Evolutionary conservation across 2,113 vertebrate species (phyloP), one percentile per base, ranked within the genome.

Genomic region (Coracopsis vasa): DNA sequence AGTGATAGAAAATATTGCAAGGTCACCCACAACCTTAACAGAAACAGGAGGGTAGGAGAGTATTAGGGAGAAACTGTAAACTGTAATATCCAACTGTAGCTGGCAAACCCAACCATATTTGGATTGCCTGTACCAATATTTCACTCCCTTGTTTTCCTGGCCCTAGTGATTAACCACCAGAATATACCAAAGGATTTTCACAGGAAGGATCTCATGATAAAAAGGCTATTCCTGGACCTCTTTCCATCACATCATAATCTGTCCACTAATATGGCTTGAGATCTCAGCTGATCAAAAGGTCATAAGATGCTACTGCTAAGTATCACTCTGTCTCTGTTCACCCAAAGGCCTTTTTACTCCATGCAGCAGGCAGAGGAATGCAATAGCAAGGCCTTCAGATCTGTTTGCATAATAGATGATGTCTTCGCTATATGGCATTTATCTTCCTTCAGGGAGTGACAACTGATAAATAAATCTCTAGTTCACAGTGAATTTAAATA

Each of bases 181-280:
- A 94, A 93, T 64, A 74, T 29, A 54, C 24, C 8, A 2, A 90
- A 90, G 75, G 90, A 80, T 80, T 91, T 77, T 71, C 64, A 74
- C 75, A 90, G 82, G 89, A 94, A 90, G 83, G 74, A 80, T 94
- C 71, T 93, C 67, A 66, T 62, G 75, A 94, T 73, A 67, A 94
- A 95, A 96, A 88, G 20, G 82, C 85, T 96, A 96, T 96, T 96
- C 50, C 72, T 95, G 88, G 71, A 25, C 41, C 45, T 95, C 88
- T 94, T 97, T 96, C 94, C 92, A 94, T 95, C 94, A 90, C 92
- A 96, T 95, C 95, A 96, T 95, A 97, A 97, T 95, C 94, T 95
- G 79, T 74, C 67, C 74, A 66, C 93, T 96, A 96, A 96, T 94
- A 86, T 94, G 82, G 85, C 82, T 94, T 88, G 94, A 96, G 95